Evolutionary conservation across 2,888 invertebrate genomes (phyloP), one percentile per base, ranked within the genome.

Genomic region (Pseudoips prasinana): DNA sequence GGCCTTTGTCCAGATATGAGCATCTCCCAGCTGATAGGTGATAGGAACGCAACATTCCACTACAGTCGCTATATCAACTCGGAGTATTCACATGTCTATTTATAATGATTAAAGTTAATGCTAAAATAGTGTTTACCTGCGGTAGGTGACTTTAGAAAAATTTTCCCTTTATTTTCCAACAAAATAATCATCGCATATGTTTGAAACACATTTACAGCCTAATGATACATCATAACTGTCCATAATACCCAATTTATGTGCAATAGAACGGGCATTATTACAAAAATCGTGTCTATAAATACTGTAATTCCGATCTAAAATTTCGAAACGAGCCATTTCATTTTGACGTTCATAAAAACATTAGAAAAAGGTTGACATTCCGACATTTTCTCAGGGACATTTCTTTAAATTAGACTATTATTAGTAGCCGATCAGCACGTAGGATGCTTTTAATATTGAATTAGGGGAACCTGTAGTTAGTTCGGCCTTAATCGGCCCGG

Each of bases 371-470:
- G 81, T 81, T 84, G 87, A 86, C 88, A 88, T 82, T 80, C 84
- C 78, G 69, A 67, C 78, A 82, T 83, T 74, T 87, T 87, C 88
- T 88, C 87, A 87, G 88, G 75, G 88, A 88, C 88, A 87, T 87
- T 85, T 87, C 77, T 78, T 59, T 67, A 78, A 85, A 88, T 87
- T 83, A 84, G 78, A 72, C 82, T 86, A 84, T 87, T 85, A 88
- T 88, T 88, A 88, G 87, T 83, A 77, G 79, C 73, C 84, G 84
- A 87, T 87, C 87, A 82, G 75, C 74, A 77, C 69, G 75, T 78
- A 82, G 83, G 88, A 86, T 87, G 86, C 88, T 88, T 88, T 88
- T 88, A 88, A 88, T 88, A 86, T 86, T 88, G 83, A 87, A 88
- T 88, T 88, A 87, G 86, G 80, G 80, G 75, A 76, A 69, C 84